Conservation (phyloP, 37 sponge, comb jelly and placozoan genomes). For the Bolinopsis microptera region DNA sequence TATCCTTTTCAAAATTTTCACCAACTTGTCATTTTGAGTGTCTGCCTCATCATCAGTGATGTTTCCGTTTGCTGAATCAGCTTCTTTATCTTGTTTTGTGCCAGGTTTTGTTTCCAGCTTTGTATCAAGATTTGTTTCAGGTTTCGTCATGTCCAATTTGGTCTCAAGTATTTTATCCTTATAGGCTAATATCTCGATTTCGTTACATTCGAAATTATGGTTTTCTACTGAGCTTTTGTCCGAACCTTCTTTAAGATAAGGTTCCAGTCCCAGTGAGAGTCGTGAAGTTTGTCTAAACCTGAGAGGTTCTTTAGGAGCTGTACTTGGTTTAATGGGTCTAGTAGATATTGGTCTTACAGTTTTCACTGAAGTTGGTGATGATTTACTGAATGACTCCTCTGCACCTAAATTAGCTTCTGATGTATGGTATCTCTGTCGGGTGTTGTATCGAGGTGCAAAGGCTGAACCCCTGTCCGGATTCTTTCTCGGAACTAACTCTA, state of each 20-base stretch:
- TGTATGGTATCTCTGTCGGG: neutral
- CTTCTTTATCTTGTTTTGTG: neutral
- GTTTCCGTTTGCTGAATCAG: neutral
- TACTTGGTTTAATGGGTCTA: neutral
- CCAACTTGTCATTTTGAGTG: neutral
- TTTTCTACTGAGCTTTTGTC: neutral
- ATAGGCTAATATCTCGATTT: neutral
- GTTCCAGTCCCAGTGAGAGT: no score
- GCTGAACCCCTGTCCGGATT: neutral
- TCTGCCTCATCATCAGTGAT: neutral
- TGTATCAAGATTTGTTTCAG: neutral
- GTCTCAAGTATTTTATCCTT: neutral
- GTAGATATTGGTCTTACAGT: neutral
- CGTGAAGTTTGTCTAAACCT: neutral
- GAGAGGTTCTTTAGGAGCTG: neutral
- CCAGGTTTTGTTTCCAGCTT: neutral
- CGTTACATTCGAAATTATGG: no score
- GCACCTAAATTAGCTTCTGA: neutral
- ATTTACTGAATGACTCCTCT: neutral
- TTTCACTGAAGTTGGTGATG: neutral
- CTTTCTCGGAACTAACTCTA: neutral
- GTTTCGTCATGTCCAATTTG: neutral
- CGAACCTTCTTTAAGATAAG: neutral
- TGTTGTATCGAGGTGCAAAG: neutral
- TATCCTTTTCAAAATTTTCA: neutral